A percentile compares a stretch with the other conserved stretches of the same genome.
phyloP scores from a whole-genome alignment of 2,797 vertebrate species.

The Cirrhinus molitorella region DNA sequence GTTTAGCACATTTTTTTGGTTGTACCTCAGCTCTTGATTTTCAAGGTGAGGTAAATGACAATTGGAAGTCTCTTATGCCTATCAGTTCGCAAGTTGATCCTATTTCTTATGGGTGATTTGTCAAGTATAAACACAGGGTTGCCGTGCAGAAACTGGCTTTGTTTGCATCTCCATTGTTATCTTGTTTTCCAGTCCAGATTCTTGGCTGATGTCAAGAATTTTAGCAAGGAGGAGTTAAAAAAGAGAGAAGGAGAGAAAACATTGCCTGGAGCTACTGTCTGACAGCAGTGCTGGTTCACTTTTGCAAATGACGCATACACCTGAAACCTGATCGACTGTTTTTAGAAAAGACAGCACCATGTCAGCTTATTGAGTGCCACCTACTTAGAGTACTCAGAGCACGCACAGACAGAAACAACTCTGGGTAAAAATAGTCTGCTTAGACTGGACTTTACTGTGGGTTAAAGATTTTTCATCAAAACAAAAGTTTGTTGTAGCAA shows the following conservation, averaged over 20 bases:
- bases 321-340: slow-evolving; percentile 63
- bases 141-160: slow-evolving; percentile 56
- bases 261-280: slow-evolving; percentile 63
- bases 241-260: slow-evolving; percentile 38
- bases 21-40: slow-evolving; percentile 48
- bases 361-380: slow-evolving; percentile 39
- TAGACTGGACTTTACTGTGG: slow-evolving; percentile 2
- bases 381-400: slow-evolving; percentile 35
- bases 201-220: slow-evolving; percentile 57
- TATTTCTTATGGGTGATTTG: slow-evolving; percentile 56
- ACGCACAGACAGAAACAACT: not conserved
- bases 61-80: slow-evolving; percentile 59
- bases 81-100: slow-evolving; percentile 61
- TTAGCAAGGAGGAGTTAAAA: slow-evolving; percentile 24
- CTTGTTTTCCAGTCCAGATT: slow-evolving; percentile 56
- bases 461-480: not conserved
- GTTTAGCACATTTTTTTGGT: slow-evolving; percentile 58
- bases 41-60: slow-evolving; percentile 51
- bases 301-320: slow-evolving; percentile 51
- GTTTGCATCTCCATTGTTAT: slow-evolving; percentile 59
- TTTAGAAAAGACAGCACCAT: slow-evolving; percentile 39
- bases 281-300: slow-evolving; percentile 52
- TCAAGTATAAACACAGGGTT: slow-evolving; percentile 46
- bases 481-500: not conserved
- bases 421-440: slow-evolving; percentile 20